Base-by-base conservation (phyloP, 2,888 invertebrate species). In the Trissoscelio sp. region DNA sequence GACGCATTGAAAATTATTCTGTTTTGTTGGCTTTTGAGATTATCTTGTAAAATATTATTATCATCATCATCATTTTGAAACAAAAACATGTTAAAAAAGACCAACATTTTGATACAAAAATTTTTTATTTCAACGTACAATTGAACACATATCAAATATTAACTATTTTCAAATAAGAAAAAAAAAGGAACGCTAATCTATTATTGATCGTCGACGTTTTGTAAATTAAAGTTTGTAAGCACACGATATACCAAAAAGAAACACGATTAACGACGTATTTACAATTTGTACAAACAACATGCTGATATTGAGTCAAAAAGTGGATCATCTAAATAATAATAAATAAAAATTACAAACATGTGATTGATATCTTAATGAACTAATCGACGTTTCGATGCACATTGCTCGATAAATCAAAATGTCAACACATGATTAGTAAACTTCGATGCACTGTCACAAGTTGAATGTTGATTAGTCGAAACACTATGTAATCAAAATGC, bases 61-160 rank as follows among this genome's bases (percentile, higher is more conserved):
- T 11, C n/a, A 20, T 1, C 6, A 6, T 14, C 6, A 7, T 22
- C 11, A 9, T 7, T 14, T 14, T 24, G 20, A 42, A 58, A 7
- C 6, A 42, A 4, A 58, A 7, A 22, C 28, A n/a, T n/a, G n/a
- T n/a, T n/a, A n/a, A n/a, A n/a, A n/a, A n/a, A n/a, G n/a, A n/a
- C n/a, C 24, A 9, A 18, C 2, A 0, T 46, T 53, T 66, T 53
- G 53, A 62, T 77, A 78, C 44, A 70, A 78, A 70, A 70, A 78
- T 78, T 70, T 42, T 75, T 34, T 78, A 78, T 78, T 78, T 70
- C 64, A 78, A 70, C 62, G 34, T 70, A 70, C 55, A 70, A 62
- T 62, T 46, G 57, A 78, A 60, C 58, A 51, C 67, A 75, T 67
- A 67, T 57, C 57, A 67, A 75, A 51, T 51, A 67, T 66, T 48